phyloP scores from a whole-genome alignment of 2,797 vertebrate species.

The Hirundo rustica region DNA sequence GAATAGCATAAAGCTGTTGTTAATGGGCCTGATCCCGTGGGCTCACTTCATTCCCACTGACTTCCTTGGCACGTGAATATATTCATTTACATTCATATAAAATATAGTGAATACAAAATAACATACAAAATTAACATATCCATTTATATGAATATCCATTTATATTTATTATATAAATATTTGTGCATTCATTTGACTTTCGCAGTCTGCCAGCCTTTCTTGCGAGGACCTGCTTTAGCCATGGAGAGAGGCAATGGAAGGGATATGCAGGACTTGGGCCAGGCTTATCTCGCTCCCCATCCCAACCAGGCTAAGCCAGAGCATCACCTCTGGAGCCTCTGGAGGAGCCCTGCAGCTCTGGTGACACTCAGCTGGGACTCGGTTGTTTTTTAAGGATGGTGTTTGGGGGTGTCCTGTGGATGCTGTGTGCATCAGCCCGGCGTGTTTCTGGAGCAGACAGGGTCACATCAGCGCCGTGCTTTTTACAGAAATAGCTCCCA shows the following conservation, averaged over 20 bases:
- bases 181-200: background rate
- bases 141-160: background rate
- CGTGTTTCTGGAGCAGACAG: background rate
- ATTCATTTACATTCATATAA: background rate
- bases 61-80: background rate
- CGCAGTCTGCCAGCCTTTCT: background rate
- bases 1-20: background rate
- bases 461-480: background rate
- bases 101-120: background rate
- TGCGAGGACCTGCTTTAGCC: background rate
- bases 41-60: background rate
- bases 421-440: background rate
- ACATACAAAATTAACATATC: background rate
- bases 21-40: background rate
- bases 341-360: background rate
- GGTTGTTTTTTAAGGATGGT: background rate
- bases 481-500: constrained; percentile 32
- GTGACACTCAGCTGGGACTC: background rate
- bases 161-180: background rate
- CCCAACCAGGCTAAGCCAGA: background rate
- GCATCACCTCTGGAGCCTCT: background rate
- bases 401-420: background rate
- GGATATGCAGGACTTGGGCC: background rate
- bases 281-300: background rate
- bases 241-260: background rate